Base-by-base conservation (phyloP, 2,113 vertebrate species). In the Corythornis cristatus region DNA sequence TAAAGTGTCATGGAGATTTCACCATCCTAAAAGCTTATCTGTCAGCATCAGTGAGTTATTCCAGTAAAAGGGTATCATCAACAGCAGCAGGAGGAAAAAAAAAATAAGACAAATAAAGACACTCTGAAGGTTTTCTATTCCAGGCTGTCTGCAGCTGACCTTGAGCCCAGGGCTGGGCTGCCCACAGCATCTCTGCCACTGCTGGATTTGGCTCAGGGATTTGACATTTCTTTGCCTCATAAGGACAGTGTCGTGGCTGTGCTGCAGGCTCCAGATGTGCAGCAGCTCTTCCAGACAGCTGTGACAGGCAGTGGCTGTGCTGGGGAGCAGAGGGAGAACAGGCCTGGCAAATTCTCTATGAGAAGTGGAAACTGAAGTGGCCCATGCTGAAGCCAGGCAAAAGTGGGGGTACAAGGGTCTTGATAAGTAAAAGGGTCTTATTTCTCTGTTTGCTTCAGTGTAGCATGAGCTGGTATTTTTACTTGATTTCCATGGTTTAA, bases 1-100 rank as follows among this genome's bases (percentile, higher is more conserved):
- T 96, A 93, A 95, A 93, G 94, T 94, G 97, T 97, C 97, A 96
- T 18, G 33, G 93, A 88, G 95, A 93, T 95, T 96, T 96, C 92
- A 51, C 83, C 86, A 53, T 51, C 90, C 93, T 97, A 88, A 81
- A 96, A 97, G 95, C 96, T 92, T 83, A 84, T 73, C 96, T 97
- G 97, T 97, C 97, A 97, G 88, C 87, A 40, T 71, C 88, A 94
- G 60, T 82, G 75, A 96, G 95, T 91, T 96, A 95, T 96, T 97
- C 92, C 95, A 37, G 96, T 95, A 92, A 94, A 97, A 97, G 95
- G 93, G 76, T 94, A 95, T 93, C 92, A 94, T 96, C 95, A 93
- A 60, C 58, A 21, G 82, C 84, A 74, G 91, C 70, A 7, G 85
- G 88, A 67, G 71, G 76, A 37, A 35, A 53, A n/a, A 37, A 33